phyloP scores from a whole-genome alignment of 2,797 vertebrate genomes.

The Chiloscyllium punctatum region DNA sequence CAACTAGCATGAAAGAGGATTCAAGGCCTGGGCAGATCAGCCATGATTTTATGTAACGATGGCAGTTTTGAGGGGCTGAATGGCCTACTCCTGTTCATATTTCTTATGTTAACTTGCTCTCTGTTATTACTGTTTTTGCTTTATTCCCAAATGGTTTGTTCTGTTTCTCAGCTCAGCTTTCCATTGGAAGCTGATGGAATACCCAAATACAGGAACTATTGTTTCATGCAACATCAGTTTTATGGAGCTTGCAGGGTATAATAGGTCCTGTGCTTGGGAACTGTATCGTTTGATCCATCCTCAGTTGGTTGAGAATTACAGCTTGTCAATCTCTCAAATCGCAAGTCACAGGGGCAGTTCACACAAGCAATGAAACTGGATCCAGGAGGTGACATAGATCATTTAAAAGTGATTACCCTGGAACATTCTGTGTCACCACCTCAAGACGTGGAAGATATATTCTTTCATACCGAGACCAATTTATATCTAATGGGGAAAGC shows the following conservation, averaged over 20 bases:
- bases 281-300: neutral
- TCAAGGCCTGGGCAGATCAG: too few relatives aligned
- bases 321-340: neutral
- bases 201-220: too few relatives aligned
- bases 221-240: neutral
- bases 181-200: neutral
- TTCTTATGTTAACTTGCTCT: too few relatives aligned
- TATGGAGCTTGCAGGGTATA: neutral
- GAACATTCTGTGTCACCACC: neutral
- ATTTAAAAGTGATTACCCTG: neutral
- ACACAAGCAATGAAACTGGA: neutral
- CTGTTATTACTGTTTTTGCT: neutral
- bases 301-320: neutral
- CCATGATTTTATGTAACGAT: too few relatives aligned
- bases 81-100: too few relatives aligned
- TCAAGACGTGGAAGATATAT: neutral
- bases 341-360: neutral
- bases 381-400: neutral
- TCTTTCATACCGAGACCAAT: neutral
- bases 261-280: neutral
- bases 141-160: neutral
- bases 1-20: too few relatives aligned
- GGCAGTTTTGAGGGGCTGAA: too few relatives aligned
- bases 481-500: neutral
- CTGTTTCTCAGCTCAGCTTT: constrained; percentile 4